Evolutionary conservation across 2,113 vertebrate species (phyloP).

Genomic region (Phyllostomus hastatus): DNA sequence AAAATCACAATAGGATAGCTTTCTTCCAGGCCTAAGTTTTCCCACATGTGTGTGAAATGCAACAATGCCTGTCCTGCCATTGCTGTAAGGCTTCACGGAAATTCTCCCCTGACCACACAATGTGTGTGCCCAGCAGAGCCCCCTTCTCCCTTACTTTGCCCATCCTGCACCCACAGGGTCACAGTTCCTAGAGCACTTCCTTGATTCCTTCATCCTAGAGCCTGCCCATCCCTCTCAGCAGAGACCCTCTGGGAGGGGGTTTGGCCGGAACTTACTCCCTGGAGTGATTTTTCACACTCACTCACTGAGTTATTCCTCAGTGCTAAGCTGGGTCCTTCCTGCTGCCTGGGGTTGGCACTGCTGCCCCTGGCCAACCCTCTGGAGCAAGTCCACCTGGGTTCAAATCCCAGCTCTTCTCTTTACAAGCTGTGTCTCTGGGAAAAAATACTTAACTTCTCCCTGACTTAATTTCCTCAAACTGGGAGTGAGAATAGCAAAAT

Average conservation of each 20-base stretch:
- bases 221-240: neutral
- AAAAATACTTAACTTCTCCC: neutral
- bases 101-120: neutral
- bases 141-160: no score
- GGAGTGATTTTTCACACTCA: neutral
- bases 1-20: neutral
- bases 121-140: neutral
- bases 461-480: neutral
- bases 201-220: neutral
- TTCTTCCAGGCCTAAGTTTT: neutral
- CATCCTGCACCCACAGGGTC: fast-evolving
- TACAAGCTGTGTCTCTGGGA: neutral
- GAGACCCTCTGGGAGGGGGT: neutral
- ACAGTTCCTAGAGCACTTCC: neutral
- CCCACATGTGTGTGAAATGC: neutral
- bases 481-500: neutral
- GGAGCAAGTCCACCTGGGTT: neutral
- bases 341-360: neutral
- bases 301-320: neutral
- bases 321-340: neutral
- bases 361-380: neutral
- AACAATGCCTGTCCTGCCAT: neutral
- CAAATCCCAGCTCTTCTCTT: neutral
- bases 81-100: neutral
- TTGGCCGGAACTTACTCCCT: neutral